Evolutionary conservation across 1,140 invertebrate species (phyloP).

Genomic region (Listronotus bonariensis): DNA sequence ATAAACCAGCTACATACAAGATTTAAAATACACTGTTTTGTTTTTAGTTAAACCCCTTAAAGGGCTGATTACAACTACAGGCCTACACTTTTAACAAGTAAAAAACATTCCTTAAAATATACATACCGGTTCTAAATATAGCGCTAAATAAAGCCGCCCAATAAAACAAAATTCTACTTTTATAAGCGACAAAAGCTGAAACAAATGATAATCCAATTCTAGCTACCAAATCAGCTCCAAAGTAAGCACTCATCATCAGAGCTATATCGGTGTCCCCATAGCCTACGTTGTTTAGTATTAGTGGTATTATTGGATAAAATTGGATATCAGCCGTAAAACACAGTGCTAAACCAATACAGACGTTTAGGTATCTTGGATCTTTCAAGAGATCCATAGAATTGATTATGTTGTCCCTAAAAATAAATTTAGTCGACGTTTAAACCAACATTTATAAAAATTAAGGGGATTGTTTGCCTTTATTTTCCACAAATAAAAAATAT

Average conservation of each 20-base stretch:
- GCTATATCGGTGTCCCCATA: constrained; percentile 3
- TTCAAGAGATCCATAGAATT: constrained; percentile 1
- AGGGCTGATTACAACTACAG: no score
- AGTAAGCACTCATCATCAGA: constrained; percentile 9
- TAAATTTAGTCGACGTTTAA: no score
- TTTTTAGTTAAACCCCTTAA: no score
- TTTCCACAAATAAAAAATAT: no score
- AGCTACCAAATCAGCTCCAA: constrained; percentile 10
- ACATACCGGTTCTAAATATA: constrained; percentile 7
- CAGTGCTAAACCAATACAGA: constrained; percentile 7
- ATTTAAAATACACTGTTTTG: no score
- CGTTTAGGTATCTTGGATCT: constrained; percentile 12
- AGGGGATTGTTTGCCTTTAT: no score
- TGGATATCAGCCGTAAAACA: constrained; percentile 7
- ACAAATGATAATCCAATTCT: constrained; percentile 5
- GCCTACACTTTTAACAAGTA: no score
- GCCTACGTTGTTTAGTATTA: not conserved
- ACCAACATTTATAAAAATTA: no score
- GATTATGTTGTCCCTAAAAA: not conserved
- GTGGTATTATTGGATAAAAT: constrained; percentile 12
- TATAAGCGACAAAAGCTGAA: not conserved
- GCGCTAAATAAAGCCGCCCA: constrained; percentile 2
- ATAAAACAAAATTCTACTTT: constrained; percentile 17
- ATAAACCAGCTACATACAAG: no score
- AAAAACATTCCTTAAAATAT: no score